Evolutionary conservation across 1,140 invertebrate species (phyloP).

Genomic region (Drosophila arizonae): DNA sequence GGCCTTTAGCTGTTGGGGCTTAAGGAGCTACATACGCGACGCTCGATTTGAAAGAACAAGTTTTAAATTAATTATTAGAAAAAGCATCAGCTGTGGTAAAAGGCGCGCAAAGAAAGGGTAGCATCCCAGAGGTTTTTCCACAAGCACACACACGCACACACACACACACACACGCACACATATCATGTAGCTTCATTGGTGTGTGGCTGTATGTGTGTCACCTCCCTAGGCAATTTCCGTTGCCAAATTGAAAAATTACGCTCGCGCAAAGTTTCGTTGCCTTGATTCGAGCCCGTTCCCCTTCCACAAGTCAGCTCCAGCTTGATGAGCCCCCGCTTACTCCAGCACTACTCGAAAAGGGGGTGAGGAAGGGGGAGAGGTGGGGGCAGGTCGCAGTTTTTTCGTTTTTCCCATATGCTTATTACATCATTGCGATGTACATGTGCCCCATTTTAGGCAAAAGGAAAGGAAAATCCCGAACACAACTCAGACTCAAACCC

Average conservation of each 20-base stretch:
- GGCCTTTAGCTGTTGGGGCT: background rate
- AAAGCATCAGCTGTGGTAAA: slow-evolving; percentile 72
- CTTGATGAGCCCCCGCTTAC: background rate
- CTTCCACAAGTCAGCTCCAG: background rate
- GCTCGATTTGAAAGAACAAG: slow-evolving; percentile 72
- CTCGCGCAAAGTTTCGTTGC: slow-evolving; percentile 73
- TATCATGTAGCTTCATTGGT: background rate
- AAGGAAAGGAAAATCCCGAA: slow-evolving; percentile 59
- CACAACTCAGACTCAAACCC: background rate
- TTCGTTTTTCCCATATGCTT: slow-evolving; percentile 81
- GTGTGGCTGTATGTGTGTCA: slow-evolving; percentile 57
- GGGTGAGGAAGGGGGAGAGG: background rate
- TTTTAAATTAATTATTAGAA: slow-evolving; percentile 83
- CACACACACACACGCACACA: slow-evolving; percentile 39
- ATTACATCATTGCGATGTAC: slow-evolving; percentile 79
- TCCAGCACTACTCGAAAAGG: slow-evolving; percentile 54
- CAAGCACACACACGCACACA: background rate
- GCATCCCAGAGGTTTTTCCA: slow-evolving; percentile 46
- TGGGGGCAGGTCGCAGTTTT: slow-evolving; percentile 55
- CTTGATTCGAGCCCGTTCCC: slow-evolving; percentile 59
- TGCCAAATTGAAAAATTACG: slow-evolving; percentile 83
- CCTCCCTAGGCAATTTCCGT: slow-evolving; percentile 83
- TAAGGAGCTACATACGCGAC: slow-evolving; percentile 1
- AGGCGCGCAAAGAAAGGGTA: slow-evolving; percentile 14
- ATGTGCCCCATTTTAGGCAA: slow-evolving; percentile 23